Base-by-base conservation (phyloP, 2,113 vertebrate species). In the Ceyx cyanopectus region DNA sequence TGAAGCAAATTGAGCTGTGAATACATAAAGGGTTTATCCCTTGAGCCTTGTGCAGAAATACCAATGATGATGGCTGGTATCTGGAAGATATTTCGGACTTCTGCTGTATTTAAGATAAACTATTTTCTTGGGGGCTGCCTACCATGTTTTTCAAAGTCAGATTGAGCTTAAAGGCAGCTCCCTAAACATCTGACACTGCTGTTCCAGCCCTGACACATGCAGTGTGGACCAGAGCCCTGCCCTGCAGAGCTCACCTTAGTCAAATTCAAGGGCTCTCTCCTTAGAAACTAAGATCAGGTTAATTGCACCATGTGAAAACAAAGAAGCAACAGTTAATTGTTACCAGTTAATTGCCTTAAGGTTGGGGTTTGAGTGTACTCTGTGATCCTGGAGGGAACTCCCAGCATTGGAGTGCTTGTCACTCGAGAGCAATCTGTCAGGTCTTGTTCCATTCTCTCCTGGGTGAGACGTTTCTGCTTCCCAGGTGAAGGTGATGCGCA, bases 401-500 rank as follows among this genome's bases (percentile, higher is more conserved):
- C 10, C 54, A 79, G 34, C 2, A 2, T 24, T 34, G 60, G 40
- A 66, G 53, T 32, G 40, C 32, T 67, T 56, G 54, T 70, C 67
- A 66, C 19, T 37, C 5, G 12, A 40, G 40, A 63, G 56, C 4
- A 1, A 68, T 67, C 51, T 50, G 67, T 40, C 65, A 46, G 45
- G 13, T 60, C 40, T 23, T 69, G 57, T 41, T 75, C 32, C 43
- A n/a, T 46, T 75, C 21, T 43, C 17, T 14, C 20, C 58, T 70
- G 40, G 62, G 10, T 66, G 77, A 65, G 65, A 21, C 65, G 40
- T 43, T 29, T 46, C 7, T 77, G 27, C n/a, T 62, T 85, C 53
- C 14, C 94, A 99, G 99, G 99, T 99, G 90, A 99, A 99, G 97
- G 99, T 99, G 43, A 99, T 99, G 99, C 98, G 99, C 53, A 98